These are phyloP conservation scores for Eupithecia subumbrata DNA, from an alignment of 2,888 invertebrate species.

Conservation along the genomic window DNA sequence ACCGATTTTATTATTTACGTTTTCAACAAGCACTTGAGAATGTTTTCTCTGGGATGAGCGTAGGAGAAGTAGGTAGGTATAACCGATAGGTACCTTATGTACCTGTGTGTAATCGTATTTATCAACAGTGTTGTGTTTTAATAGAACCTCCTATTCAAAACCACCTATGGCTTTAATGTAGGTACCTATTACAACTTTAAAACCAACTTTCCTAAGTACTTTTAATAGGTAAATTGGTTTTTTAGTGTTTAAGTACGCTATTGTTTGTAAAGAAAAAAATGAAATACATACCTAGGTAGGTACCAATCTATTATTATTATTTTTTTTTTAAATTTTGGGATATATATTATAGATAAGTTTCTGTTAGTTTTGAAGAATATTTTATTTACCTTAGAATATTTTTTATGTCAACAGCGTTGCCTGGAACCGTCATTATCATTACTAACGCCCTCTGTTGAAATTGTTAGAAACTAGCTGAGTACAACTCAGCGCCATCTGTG, in stretches of 20 bases:
- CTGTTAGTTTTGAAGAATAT: background rate
- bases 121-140: background rate
- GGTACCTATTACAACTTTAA: background rate
- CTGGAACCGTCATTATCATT: conserved; percentile 8
- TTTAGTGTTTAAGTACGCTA: too few relatives aligned
- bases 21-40: background rate
- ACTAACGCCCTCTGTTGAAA: conserved; percentile 45
- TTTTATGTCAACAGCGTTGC: background rate
- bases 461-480: background rate
- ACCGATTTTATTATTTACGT: background rate
- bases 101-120: background rate
- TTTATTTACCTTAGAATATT: background rate
- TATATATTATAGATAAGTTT: background rate
- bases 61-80: background rate
- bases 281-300: too few relatives aligned
- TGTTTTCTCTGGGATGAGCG: background rate
- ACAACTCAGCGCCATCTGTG: conserved; percentile 34
- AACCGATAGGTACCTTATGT: background rate
- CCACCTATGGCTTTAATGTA: background rate
- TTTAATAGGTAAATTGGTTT: too few relatives aligned
- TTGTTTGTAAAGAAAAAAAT: too few relatives aligned
- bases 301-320: background rate
- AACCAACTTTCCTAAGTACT: too few relatives aligned
- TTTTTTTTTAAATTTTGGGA: background rate
- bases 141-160: background rate